These are phyloP conservation scores for Syngnathus typhle DNA, from an alignment of 2,113 vertebrate species.

Conservation along the genomic window DNA sequence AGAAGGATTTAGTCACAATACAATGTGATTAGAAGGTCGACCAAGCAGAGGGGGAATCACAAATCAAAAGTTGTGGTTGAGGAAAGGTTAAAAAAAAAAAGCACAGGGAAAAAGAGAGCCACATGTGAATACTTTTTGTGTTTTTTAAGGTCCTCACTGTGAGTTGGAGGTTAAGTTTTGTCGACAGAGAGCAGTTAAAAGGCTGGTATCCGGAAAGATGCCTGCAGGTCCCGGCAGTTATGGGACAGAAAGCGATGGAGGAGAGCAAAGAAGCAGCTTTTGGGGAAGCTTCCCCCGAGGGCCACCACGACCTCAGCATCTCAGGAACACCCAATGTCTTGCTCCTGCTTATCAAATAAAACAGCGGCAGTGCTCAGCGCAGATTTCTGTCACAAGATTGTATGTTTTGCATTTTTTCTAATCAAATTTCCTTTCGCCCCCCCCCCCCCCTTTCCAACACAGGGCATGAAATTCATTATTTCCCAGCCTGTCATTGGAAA, in stretches of 20 bases:
- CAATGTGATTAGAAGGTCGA: slow-evolving; percentile 54
- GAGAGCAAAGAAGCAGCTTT: slow-evolving; percentile 25
- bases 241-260: slow-evolving; percentile 15
- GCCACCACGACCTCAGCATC: slow-evolving; percentile 44
- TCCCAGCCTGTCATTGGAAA: slow-evolving; percentile 49
- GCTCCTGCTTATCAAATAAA: slow-evolving; percentile 16
- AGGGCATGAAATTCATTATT: slow-evolving; percentile 51
- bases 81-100: not conserved
- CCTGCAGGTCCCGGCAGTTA: slow-evolving; percentile 10
- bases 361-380: not conserved
- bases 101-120: not conserved
- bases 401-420: slow-evolving; percentile 30
- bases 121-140: not conserved
- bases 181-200: slow-evolving; percentile 11
- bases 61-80: slow-evolving; percentile 12
- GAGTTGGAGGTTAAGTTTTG: not conserved
- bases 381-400: not conserved
- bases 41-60: not conserved
- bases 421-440: slow-evolving; percentile 33
- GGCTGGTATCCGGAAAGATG: slow-evolving; percentile 11
- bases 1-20: slow-evolving; percentile 67
- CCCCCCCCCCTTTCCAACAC: slow-evolving; percentile 26
- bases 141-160: not conserved
- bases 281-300: slow-evolving; percentile 32
- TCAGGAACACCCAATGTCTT: slow-evolving; percentile 20